A percentile compares a stretch with the other conserved stretches of the same genome.
These are phyloP conservation scores for Harmothoe impar DNA, from an alignment of 2,888 invertebrate genomes.

Conservation along the genomic window DNA sequence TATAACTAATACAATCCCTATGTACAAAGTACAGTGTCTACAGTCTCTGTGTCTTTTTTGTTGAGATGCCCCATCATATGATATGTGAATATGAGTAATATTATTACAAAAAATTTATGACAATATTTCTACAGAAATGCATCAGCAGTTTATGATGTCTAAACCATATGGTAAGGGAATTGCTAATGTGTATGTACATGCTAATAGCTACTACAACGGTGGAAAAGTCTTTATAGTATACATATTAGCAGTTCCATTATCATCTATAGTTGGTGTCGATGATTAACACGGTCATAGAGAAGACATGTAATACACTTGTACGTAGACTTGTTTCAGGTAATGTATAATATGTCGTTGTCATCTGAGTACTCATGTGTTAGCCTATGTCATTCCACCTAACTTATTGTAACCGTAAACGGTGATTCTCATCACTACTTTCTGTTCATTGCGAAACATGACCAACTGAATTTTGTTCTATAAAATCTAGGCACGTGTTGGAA, in stretches of 20 bases:
- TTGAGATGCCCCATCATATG: background rate
- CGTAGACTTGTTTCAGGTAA: slow-evolving; percentile 20
- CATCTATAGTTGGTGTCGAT: background rate
- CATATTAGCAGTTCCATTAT: background rate
- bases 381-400: slow-evolving; percentile 54
- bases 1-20: too few relatives aligned
- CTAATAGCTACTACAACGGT: background rate
- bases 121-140: slow-evolving; percentile 30
- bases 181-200: background rate
- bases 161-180: background rate
- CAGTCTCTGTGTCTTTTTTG: background rate
- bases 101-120: background rate
- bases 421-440: background rate
- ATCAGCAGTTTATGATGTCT: background rate
- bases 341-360: slow-evolving; percentile 16
- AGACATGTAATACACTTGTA: background rate
- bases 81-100: background rate
- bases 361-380: slow-evolving; percentile 14
- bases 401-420: background rate
- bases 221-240: background rate
- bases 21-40: too few relatives aligned
- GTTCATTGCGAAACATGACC: slow-evolving; percentile 25
- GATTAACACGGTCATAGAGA: background rate
- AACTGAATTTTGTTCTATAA: background rate
- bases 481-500: slow-evolving; percentile 19